These are phyloP conservation scores for Drosophila pegasa DNA, from an alignment of 2,888 invertebrate species.

Conservation along the genomic window DNA sequence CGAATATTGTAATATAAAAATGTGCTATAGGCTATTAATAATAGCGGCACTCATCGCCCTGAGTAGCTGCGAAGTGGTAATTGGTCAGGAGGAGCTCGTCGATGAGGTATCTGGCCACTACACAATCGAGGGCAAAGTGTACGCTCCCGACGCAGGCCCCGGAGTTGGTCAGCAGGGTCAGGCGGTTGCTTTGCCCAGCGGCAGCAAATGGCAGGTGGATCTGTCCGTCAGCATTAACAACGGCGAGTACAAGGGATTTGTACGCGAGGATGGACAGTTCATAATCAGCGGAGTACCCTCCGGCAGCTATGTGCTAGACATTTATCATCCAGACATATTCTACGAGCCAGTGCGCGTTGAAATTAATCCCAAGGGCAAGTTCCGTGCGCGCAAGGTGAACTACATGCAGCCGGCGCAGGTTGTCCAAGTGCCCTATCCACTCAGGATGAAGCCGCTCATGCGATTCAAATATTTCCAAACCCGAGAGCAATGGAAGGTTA, in stretches of 20 bases:
- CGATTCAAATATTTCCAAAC: slow-evolving; percentile 95
- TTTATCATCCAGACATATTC: slow-evolving; percentile 94
- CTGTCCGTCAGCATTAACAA: slow-evolving; percentile 94
- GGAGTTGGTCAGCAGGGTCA: slow-evolving; percentile 32
- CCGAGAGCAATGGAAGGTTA: slow-evolving; percentile 95
- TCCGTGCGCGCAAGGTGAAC: slow-evolving; percentile 96
- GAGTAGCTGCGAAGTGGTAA: slow-evolving; percentile 64
- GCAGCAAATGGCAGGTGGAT: slow-evolving; percentile 90
- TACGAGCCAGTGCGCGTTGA: slow-evolving; percentile 98
- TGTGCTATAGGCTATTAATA: slow-evolving; percentile 53
- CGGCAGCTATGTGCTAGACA: slow-evolving; percentile 97
- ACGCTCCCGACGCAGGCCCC: slow-evolving; percentile 88
- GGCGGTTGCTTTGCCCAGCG: slow-evolving; percentile 52
- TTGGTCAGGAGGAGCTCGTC: slow-evolving; percentile 79
- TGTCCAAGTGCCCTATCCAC: slow-evolving; percentile 95
- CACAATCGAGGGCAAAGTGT: slow-evolving; percentile 92
- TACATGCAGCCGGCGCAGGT: slow-evolving; percentile 96
- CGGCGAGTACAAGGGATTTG: slow-evolving; percentile 94
- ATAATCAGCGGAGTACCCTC: slow-evolving; percentile 93
- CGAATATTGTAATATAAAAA: slow-evolving; percentile 34
- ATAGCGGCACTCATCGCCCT: slow-evolving; percentile 50
- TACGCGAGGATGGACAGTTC: slow-evolving; percentile 96
- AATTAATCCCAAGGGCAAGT: slow-evolving; percentile 98
- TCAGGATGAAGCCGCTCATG: slow-evolving; percentile 93
- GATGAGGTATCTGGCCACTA: slow-evolving; percentile 87